phyloP scores from a whole-genome alignment of 2,113 vertebrate genomes.

The Zosterops lateralis region DNA sequence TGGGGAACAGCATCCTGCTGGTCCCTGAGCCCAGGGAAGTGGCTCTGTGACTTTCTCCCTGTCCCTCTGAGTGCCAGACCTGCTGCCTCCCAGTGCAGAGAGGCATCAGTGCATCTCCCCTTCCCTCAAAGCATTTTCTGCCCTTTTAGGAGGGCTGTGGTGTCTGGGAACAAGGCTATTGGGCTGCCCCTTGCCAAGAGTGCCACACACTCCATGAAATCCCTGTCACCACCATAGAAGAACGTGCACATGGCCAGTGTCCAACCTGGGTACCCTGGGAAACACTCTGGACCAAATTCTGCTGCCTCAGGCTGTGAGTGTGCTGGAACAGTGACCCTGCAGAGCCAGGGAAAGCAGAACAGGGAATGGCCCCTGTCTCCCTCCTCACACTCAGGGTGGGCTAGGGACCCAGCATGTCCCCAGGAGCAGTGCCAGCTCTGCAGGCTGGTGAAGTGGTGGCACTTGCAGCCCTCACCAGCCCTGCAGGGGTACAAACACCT shows the following conservation, averaged over 20 bases:
- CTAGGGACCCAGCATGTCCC: rapidly evolving
- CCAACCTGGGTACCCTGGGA: background rate
- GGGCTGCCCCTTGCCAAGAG: background rate
- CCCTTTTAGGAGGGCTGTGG: background rate
- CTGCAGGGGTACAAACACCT: background rate
- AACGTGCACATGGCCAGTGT: rapidly evolving
- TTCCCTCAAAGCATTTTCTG: background rate
- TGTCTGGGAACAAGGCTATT: background rate
- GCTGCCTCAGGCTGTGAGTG: rapidly evolving
- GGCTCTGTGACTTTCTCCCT: background rate
- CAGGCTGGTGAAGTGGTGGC: background rate
- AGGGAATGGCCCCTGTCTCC: background rate
- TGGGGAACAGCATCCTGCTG: background rate
- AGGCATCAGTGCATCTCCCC: rapidly evolving
- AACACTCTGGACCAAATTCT: background rate
- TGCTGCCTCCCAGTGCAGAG: rapidly evolving
- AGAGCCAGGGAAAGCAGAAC: background rate
- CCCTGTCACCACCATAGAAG: background rate
- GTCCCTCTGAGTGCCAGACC: background rate
- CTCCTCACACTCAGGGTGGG: rapidly evolving
- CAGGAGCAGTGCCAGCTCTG: rapidly evolving
- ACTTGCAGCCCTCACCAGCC: background rate
- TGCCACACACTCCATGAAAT: background rate
- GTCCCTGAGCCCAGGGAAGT: background rate
- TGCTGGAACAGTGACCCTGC: rapidly evolving